Evolutionary conservation across 2,888 invertebrate species (phyloP), one percentile per base, ranked within the genome.

Genomic region (Epicampocera succincta): DNA sequence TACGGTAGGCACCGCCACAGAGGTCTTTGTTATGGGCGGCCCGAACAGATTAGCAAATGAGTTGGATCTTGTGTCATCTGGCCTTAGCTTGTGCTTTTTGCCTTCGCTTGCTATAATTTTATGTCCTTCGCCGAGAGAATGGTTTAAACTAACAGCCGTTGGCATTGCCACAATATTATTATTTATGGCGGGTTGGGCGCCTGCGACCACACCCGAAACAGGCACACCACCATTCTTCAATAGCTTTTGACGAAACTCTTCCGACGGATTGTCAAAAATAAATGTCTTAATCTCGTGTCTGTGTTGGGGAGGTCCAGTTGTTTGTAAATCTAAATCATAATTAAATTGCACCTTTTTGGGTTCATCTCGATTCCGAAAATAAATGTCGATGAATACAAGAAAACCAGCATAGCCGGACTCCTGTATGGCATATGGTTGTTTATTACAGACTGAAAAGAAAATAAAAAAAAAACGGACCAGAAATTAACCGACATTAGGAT

Each of bases 351-450:
- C 94, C 87, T 95, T 96, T 90, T 96, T 96, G 11, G 97, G 97
- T 88, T 97, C 97, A 90, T 97, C 96, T 89, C 95, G 96, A 90
- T 96, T 98, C 86, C 94, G 96, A 85, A 97, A 92, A 90, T 96
- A 95, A 85, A 99, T 95, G 88, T 98, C 97, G 87, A 99, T 97
- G 0, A 96, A 96, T 79, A 99, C 92, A 60, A 94, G 93, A 90
- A 99, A 99, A 40, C 98, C 97, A 79, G 98, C 98, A 93, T 99
- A 99, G 6, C 99, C 98, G n/a, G 97, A 96, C 90, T 98, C 98
- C 86, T 95, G 95, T 38, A 99, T 94, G 63, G 93, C 92, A 91
- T 96, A 99, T 2, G 98, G 98, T 65, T 98, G 97, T 85, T 97
- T 97, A 88, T 97, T 97, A 3, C 97, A 92, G 86, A 96, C 97